Conservation (phyloP, 2,888 invertebrate genomes). For the Poecilobothrus nobilitatus region DNA sequence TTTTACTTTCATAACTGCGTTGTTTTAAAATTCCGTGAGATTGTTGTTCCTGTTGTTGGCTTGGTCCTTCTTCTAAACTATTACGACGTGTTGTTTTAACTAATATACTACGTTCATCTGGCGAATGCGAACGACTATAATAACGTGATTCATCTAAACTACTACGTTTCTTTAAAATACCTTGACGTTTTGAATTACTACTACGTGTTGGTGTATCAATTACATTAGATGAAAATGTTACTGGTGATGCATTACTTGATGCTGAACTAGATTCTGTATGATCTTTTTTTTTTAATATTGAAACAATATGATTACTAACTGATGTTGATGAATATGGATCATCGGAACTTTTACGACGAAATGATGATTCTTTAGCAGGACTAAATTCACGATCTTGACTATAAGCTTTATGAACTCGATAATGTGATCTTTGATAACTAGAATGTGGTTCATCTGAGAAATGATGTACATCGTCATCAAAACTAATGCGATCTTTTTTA, state of each 20-base stretch:
- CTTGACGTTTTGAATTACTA: slow-evolving; percentile 55
- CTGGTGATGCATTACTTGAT: slow-evolving; percentile 56
- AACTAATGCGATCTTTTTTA: slow-evolving; percentile 21
- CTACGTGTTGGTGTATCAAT: slow-evolving; percentile 52
- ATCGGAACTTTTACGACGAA: slow-evolving; percentile 43
- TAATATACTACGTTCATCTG: slow-evolving; percentile 42
- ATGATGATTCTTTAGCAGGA: slow-evolving; percentile 25
- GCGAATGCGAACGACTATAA: slow-evolving; percentile 43
- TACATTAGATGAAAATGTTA: slow-evolving; percentile 72
- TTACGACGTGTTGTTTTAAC: slow-evolving; percentile 42
- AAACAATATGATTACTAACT: slow-evolving; percentile 49
- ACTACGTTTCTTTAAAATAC: slow-evolving; percentile 74
- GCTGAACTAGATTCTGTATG: slow-evolving; percentile 44
- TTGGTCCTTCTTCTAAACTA: slow-evolving; percentile 39
- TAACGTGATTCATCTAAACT: slow-evolving; percentile 63
- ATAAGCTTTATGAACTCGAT: slow-evolving; percentile 29
- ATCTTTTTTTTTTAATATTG: slow-evolving; percentile 62
- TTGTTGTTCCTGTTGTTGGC: slow-evolving; percentile 22
- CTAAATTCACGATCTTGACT: slow-evolving; percentile 30
- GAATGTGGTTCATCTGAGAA: slow-evolving; percentile 20
- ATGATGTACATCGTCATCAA: slow-evolving; percentile 14
- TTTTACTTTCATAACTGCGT: slow-evolving; percentile 59
- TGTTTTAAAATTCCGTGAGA: slow-evolving; percentile 70
- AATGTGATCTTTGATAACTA: slow-evolving; percentile 23
- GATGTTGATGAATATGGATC: slow-evolving; percentile 34